Evolutionary conservation across 2,113 vertebrate species (phyloP).

Genomic region (Pristiophorus japonicus): DNA sequence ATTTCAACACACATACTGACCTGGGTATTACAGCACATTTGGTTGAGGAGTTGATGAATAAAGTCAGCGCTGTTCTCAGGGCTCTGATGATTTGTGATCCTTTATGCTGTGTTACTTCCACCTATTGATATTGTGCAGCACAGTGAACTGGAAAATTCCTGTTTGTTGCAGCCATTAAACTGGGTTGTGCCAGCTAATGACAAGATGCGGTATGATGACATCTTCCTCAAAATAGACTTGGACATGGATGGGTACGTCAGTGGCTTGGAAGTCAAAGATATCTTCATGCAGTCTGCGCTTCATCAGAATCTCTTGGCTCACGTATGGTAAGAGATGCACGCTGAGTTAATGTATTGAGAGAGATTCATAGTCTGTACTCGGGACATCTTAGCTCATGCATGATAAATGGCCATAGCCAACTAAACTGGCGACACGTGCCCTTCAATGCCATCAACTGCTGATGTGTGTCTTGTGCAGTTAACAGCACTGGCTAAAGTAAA

Average conservation of each 20-base stretch:
- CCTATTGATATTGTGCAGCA: neutral
- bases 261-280: conserved; percentile 90
- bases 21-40: neutral
- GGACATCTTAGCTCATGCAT: neutral
- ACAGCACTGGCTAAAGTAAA: neutral
- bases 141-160: neutral
- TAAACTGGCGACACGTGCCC: neutral
- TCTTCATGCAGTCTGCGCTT: conserved; percentile 95
- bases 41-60: neutral
- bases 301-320: conserved; percentile 85
- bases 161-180: conserved; percentile 57
- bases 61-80: neutral
- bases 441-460: neutral
- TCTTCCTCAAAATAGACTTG: conserved; percentile 87
- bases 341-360: neutral
- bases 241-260: conserved; percentile 93
- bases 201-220: conserved; percentile 83
- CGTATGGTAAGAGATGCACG: conserved; percentile 72
- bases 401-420: neutral
- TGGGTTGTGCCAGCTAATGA: conserved; percentile 87
- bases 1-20: neutral
- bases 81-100: neutral
- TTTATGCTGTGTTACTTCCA: neutral
- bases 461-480: neutral
- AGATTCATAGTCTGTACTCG: neutral